Evolutionary conservation across 35 echinoderm and acorn worm species (phyloP).

Genomic region (Apostichopus parvimensis): DNA sequence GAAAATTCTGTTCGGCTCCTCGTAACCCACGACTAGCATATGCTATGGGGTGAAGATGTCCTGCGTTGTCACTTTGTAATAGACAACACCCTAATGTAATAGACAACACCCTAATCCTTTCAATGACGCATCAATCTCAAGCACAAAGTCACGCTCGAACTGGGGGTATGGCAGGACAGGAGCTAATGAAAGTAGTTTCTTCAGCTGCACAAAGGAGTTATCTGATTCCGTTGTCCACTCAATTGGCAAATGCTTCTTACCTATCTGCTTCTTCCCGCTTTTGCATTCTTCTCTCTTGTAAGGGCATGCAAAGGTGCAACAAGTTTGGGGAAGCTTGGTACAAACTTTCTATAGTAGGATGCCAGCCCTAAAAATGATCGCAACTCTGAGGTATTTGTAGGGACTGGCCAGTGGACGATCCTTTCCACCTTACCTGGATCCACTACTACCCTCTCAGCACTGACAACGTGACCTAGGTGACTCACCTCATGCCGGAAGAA

Average conservation of each 20-base stretch:
- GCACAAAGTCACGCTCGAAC: neutral
- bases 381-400: slow-evolving; percentile 14
- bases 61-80: slow-evolving; percentile 13
- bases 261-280: neutral
- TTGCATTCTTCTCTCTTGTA: slow-evolving; percentile 37
- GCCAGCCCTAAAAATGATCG: slow-evolving; percentile 48
- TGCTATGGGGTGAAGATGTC: slow-evolving; percentile 21
- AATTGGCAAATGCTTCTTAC: neutral
- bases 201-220: neutral
- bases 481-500: slow-evolving; percentile 42
- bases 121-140: slow-evolving; percentile 49
- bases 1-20: slow-evolving; percentile 40
- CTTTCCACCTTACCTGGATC: slow-evolving; percentile 53
- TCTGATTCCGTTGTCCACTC: slow-evolving; percentile 28
- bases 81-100: slow-evolving; percentile 29
- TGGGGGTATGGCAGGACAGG: slow-evolving; percentile 15
- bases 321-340: slow-evolving; percentile 34
- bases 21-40: slow-evolving; percentile 8
- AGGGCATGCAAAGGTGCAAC: slow-evolving; percentile 33
- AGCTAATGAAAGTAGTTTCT: slow-evolving; percentile 12
- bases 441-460: slow-evolving; percentile 10
- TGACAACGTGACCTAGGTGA: slow-evolving; percentile 57
- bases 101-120: slow-evolving; percentile 56
- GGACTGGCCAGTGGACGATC: slow-evolving; percentile 23
- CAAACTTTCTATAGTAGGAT: slow-evolving; percentile 60